Conservation (phyloP, 2,888 invertebrate genomes). For the Heteromyza rotundicornis region DNA sequence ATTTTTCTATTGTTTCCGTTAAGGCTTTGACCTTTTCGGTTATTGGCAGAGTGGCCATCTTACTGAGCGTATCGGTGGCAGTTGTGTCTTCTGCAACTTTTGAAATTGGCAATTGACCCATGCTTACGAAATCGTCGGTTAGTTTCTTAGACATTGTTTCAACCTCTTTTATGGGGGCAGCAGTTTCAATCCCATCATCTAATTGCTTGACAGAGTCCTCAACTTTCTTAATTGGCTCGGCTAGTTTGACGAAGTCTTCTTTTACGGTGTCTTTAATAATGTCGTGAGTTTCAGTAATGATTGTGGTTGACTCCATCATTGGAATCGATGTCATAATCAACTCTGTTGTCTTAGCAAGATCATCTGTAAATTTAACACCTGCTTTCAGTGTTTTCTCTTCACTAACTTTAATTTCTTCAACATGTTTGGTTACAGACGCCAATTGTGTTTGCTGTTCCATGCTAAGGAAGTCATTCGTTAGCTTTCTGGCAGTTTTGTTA, state of each 20-base stretch:
- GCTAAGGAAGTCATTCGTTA: conserved; percentile 48
- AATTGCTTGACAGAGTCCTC: conserved; percentile 1
- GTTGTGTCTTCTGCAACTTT: conserved; percentile 16
- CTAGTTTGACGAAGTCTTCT: too few species aligned
- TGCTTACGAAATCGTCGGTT: conserved; percentile 43
- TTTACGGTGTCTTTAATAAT: background rate
- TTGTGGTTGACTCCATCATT: background rate
- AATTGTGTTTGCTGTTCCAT: conserved; percentile 50
- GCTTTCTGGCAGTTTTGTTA: conserved; percentile 23
- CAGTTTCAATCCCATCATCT: conserved; percentile 50
- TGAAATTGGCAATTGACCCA: conserved; percentile 40
- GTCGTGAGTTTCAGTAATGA: background rate
- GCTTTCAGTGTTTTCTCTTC: too few species aligned
- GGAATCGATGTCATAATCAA: background rate
- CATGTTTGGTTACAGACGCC: conserved; percentile 20
- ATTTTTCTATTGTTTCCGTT: background rate
- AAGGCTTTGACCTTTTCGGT: background rate
- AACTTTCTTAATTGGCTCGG: background rate
- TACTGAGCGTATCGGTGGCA: conserved; percentile 32
- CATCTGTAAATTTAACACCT: too few species aligned
- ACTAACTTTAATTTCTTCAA: background rate
- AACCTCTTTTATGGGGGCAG: conserved; percentile 44
- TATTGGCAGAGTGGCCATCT: conserved; percentile 32
- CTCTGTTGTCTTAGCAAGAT: conserved; percentile 13
- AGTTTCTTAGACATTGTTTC: conserved; percentile 34